Base-by-base conservation (phyloP, 2,888 invertebrate species). In the Salticus scenicus region DNA sequence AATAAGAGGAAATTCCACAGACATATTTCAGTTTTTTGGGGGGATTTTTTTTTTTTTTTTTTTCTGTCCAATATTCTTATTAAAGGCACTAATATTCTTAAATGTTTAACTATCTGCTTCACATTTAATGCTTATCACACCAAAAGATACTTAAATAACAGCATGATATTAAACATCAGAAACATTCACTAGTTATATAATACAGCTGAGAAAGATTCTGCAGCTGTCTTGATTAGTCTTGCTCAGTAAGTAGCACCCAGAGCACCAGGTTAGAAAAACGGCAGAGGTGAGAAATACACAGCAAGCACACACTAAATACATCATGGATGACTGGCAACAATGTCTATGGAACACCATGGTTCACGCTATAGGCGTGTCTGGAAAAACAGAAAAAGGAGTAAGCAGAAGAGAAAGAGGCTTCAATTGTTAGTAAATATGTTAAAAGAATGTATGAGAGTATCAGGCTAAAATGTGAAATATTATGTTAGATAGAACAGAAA, bases 231-330 rank as follows among this genome's bases (percentile, higher is more conserved):
- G 82, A 83, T 83, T 83, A 83, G 82, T 83, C 75, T 70, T 76
- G 79, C 76, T 83, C 82, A 83, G 76, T 72, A 84, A 72, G 83
- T 84, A 84, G 83, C 83, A 83, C 83, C 83, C 83, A 83, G 83
- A 83, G 83, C 83, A 84, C 77, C 83, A 84, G 83, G 83, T 84
- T 84, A 84, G 77, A 77, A 51, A 77, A 77, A 84, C 77, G 77
- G 77, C 67, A 77, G 77, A 77, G 77, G 77, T 77, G 72, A 83
- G 83, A 77, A 77, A 41, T 77, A 84, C 73, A 84, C 83, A 84
- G 83, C 83, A 84, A 84, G 83, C 82, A 82, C 83, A 77, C 28
- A 80, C 83, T 84, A 84, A 67, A 84, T 84, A 77, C 83, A 84
- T 73, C 83, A 84, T 67, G 72, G 83, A 84, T 77, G 83, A 84